Base-by-base conservation (phyloP, 2,113 vertebrate species). In the Megaptera novaeangliae region DNA sequence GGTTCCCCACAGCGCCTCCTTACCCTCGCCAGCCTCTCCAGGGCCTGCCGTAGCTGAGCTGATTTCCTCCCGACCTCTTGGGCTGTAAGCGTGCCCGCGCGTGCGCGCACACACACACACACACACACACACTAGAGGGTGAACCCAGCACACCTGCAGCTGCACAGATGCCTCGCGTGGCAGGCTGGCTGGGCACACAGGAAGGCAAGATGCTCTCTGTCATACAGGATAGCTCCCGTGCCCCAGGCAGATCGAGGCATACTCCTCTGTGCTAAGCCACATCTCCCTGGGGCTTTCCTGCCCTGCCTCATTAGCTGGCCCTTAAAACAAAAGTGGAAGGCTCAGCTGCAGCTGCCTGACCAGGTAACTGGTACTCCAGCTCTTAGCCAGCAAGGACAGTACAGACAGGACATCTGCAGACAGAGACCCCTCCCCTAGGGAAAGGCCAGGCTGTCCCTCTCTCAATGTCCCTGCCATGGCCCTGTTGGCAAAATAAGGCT, bases 31-130 rank as follows among this genome's bases (percentile, higher is more conserved):
- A 57, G 27, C 68, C 8, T 68, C 81, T 64, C 20, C 25, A 31
- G 57, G 27, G 6, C 31, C 64, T 71, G 46, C 20, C 46, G 11
- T 20, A 14, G 75, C 29, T 1, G 0, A 91, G 21, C 3, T 68
- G 18, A 61, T 44, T 82, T 88, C 44, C 74, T 87, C 57, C 27
- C 36, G 27, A 29, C 46, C 25, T 59, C 12, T 74, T 23, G 27
- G 7, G 15, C 8, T 61, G 9, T 12, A 5, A 84, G 57, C 8
- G 23, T 12, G 0, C 7, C 0, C 15, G 0, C 61, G 3, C 3
- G 0, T 15, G 0, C 11, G 5, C 13, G 2, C 41, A 3, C 57
- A 49, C 36, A 36, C 36, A 36, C 36, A 36, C 36, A 36, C 29
- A 25, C 25, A 39, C 46, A 31, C 23, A 13, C 0, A 49, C 46